Evolutionary conservation across 2,113 vertebrate genomes (phyloP).

Genomic region (Paracanthobrama guichenoti): DNA sequence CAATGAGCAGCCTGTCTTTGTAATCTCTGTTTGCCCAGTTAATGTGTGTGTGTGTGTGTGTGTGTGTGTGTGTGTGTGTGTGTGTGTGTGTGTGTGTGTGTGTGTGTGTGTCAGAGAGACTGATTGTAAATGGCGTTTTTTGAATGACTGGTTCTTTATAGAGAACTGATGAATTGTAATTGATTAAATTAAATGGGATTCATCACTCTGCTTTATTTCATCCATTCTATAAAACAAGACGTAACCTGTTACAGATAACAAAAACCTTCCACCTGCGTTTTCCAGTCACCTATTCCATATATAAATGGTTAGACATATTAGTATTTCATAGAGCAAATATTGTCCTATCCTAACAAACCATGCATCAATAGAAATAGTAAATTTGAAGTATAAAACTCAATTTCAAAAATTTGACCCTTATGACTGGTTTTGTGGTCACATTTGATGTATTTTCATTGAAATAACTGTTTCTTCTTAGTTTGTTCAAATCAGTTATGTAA

Average conservation of each 20-base stretch:
- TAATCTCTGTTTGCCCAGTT: constrained; percentile 4
- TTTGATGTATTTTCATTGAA: too few relatives aligned
- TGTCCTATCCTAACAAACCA: too few relatives aligned
- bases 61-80: neutral
- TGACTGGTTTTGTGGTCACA: too few relatives aligned
- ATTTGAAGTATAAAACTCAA: too few relatives aligned
- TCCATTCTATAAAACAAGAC: neutral
- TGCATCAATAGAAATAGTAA: too few relatives aligned
- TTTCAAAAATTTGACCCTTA: too few relatives aligned
- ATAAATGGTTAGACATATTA: too few relatives aligned
- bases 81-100: neutral
- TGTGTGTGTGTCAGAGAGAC: neutral
- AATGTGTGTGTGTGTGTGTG: neutral
- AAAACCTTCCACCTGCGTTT: neutral
- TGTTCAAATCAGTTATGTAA: too few relatives aligned
- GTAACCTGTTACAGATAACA: neutral
- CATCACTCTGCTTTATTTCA: neutral
- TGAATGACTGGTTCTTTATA: constrained; percentile 4
- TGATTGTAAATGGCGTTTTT: constrained; percentile 1
- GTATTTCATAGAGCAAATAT: too few relatives aligned
- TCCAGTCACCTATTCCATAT: too few relatives aligned
- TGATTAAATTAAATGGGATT: constrained; percentile 18
- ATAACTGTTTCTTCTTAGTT: too few relatives aligned
- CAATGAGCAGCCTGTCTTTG: neutral
- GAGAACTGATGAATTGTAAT: constrained; percentile 7